A percentile compares a stretch with the other conserved stretches of the same genome.
Conservation (phyloP, 2,888 invertebrate genomes). For the Cryptocephalus primarius region DNA sequence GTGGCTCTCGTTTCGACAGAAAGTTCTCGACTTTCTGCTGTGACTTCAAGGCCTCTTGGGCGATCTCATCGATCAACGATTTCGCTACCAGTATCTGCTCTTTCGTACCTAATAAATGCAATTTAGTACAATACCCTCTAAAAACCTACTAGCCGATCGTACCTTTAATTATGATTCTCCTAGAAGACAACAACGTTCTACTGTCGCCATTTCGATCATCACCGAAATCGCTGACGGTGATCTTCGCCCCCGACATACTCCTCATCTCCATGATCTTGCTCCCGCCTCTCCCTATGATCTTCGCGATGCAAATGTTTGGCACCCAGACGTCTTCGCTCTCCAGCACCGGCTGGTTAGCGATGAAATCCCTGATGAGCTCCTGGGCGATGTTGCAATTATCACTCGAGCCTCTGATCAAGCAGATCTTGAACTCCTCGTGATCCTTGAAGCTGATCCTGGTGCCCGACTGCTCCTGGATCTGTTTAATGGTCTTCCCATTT, state of each 20-base stretch:
- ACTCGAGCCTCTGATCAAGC: constrained; percentile 58
- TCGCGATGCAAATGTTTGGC: constrained; percentile 54
- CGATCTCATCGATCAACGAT: constrained; percentile 57
- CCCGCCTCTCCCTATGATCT: constrained; percentile 67
- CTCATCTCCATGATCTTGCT: constrained; percentile 61
- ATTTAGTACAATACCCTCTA: no score
- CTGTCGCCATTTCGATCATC: constrained; percentile 11
- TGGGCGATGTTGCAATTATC: constrained; percentile 63
- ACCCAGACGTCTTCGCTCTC: constrained; percentile 57
- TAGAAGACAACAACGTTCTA: background rate
- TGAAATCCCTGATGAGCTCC: constrained; percentile 54
- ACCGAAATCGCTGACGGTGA: constrained; percentile 45
- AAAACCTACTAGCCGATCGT: background rate
- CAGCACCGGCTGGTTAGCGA: constrained; percentile 55
- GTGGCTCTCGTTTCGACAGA: constrained; percentile 42
- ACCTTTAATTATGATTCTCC: constrained; percentile 30
- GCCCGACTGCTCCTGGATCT: constrained; percentile 61
- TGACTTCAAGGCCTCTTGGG: constrained; percentile 44
- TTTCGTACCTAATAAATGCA: constrained; percentile 46
- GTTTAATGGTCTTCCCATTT: constrained; percentile 63
- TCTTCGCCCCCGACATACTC: constrained; percentile 59
- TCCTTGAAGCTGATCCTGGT: constrained; percentile 48
- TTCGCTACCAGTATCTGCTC: constrained; percentile 66
- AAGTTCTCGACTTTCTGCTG: constrained; percentile 36
- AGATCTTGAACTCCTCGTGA: constrained; percentile 44